Percentiles rank a stretch among this genome's conserved stretches.
These are phyloP conservation scores for Callocephalon fimbriatum DNA, from an alignment of 2,113 vertebrate species.

Conservation along the genomic window DNA sequence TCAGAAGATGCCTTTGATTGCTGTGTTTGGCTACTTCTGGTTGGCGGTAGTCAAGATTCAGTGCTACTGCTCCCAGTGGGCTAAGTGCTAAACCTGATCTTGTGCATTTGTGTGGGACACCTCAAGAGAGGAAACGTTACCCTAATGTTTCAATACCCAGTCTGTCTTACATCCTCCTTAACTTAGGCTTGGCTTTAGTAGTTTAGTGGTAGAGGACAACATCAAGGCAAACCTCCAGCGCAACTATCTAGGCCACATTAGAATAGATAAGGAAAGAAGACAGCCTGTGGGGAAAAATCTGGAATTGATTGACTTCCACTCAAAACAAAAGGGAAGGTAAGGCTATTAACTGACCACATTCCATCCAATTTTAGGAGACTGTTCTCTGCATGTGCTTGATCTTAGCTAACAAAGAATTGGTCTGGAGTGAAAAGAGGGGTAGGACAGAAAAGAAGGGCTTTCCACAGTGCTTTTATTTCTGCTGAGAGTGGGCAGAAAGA, in stretches of 20 bases:
- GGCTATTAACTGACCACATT: neutral
- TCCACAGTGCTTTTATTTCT: neutral
- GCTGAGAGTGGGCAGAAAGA: neutral
- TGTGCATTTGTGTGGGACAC: neutral
- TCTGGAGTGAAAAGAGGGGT: neutral
- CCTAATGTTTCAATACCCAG: neutral
- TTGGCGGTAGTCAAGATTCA: neutral
- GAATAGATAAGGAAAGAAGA: neutral
- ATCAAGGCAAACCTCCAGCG: neutral
- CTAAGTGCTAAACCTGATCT: neutral
- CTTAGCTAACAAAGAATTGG: neutral
- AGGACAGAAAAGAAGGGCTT: neutral
- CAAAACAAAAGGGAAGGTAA: neutral
- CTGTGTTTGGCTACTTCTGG: neutral
- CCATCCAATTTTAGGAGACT: neutral
- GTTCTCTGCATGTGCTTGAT: neutral
- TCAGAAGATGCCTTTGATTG: neutral
- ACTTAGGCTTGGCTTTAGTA: neutral
- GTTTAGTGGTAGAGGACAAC: neutral
- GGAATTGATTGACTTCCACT: neutral
- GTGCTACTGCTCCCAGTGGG: neutral
- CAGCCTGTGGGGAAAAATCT: neutral
- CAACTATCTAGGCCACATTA: neutral
- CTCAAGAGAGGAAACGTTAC: neutral
- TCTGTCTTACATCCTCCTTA: neutral